These are phyloP conservation scores for Hylaea fasciaria DNA, from an alignment of 2,888 invertebrate species.

Conservation along the genomic window DNA sequence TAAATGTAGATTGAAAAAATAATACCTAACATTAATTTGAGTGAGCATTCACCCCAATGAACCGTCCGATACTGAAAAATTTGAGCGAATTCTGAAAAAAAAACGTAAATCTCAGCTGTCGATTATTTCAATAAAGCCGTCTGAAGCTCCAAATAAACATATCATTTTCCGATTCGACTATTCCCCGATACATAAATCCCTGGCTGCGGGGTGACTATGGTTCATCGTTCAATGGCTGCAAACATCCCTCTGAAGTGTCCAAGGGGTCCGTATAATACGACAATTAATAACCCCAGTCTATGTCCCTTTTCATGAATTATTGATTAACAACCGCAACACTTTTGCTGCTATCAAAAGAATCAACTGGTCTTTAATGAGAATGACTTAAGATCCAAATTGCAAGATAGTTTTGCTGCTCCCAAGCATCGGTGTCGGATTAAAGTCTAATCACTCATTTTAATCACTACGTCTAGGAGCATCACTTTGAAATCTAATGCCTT, in stretches of 20 bases:
- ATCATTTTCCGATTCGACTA: slow-evolving; percentile 33
- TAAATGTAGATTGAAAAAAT: too few species aligned
- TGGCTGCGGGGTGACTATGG: slow-evolving; percentile 29
- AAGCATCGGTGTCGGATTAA: slow-evolving; percentile 4
- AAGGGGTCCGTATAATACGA: slow-evolving; percentile 53
- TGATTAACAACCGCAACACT: slow-evolving; percentile 42
- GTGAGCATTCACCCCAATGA: too few species aligned
- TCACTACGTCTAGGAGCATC: slow-evolving; percentile 28
- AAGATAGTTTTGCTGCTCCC: background rate
- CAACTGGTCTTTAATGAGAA: slow-evolving; percentile 13
- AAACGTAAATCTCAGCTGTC: slow-evolving; percentile 16
- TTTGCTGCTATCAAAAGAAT: slow-evolving; percentile 27
- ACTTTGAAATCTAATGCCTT: slow-evolving; percentile 25
- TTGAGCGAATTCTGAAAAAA: slow-evolving; percentile 1
- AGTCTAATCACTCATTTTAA: slow-evolving; percentile 36
- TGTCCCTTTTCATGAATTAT: slow-evolving; percentile 58
- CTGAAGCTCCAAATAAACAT: slow-evolving; percentile 30
- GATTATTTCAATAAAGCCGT: slow-evolving; percentile 30
- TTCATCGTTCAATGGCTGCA: slow-evolving; percentile 35
- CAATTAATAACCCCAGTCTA: slow-evolving; percentile 56
- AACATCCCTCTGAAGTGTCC: slow-evolving; percentile 33
- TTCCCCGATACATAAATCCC: slow-evolving; percentile 33
- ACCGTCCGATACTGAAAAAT: slow-evolving; percentile 2
- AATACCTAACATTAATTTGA: too few species aligned
- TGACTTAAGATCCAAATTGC: slow-evolving; percentile 22